These are phyloP conservation scores for Mixornis gularis DNA, from an alignment of 2,113 vertebrate genomes.

Conservation along the genomic window DNA sequence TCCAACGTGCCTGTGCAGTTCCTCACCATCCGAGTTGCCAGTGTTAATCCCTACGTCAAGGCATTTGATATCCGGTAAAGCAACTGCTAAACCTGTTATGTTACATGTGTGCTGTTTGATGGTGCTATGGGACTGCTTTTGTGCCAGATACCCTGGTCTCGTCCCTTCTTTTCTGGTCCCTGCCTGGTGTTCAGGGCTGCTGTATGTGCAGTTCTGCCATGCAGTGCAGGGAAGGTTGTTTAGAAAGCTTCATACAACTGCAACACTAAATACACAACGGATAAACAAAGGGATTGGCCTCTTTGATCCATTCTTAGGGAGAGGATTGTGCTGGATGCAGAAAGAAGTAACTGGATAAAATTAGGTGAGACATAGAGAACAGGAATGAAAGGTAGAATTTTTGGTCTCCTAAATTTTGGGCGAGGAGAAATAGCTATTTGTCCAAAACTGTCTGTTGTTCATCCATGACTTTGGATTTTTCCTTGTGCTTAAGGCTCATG, in stretches of 20 bases:
- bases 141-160: background rate
- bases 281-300: background rate
- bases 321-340: background rate
- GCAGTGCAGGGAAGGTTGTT: background rate
- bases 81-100: background rate
- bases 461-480: background rate
- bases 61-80: constrained; percentile 87
- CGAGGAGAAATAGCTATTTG: background rate
- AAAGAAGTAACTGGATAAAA: background rate
- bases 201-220: background rate
- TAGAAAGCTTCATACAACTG: background rate
- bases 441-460: background rate
- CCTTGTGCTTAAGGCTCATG: background rate
- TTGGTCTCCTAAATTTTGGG: background rate
- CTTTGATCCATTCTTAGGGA: background rate
- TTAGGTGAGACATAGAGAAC: background rate
- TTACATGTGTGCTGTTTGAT: background rate
- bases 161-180: background rate
- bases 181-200: background rate
- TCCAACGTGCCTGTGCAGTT: constrained; percentile 84
- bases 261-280: background rate
- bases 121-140: background rate
- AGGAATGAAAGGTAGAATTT: background rate
- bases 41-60: constrained; percentile 73
- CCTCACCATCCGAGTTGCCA: constrained; percentile 84